phyloP scores from a whole-genome alignment of 2,113 vertebrate species.

The Sapajus apella region DNA sequence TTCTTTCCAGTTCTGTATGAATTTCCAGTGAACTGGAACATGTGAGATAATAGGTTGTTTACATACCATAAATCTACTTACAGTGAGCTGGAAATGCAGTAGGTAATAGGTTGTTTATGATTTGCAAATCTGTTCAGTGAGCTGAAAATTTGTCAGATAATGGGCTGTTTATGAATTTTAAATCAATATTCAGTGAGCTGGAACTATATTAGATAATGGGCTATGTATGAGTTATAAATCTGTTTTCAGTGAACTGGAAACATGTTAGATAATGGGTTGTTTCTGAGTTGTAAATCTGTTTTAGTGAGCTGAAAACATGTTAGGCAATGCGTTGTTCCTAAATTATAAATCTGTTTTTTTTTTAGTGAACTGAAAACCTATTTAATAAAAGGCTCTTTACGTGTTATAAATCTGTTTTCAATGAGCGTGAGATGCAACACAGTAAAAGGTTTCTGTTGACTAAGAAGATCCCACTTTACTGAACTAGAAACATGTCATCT shows the following conservation, averaged over 20 bases:
- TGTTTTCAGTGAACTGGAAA: conserved; percentile 84
- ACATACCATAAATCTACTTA: conserved; percentile 86
- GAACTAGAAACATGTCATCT: conserved; percentile 40
- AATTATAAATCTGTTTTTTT: conserved; percentile 82
- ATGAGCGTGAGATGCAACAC: conserved; percentile 43
- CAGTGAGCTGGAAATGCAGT: conserved; percentile 85
- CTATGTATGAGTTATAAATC: conserved; percentile 86
- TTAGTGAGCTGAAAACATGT: conserved; percentile 76
- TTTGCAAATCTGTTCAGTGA: conserved; percentile 90
- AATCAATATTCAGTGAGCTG: conserved; percentile 89
- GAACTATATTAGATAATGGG: conserved; percentile 86
- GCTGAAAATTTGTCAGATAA: conserved; percentile 88
- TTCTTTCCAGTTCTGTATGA: conserved; percentile 69
- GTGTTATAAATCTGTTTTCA: conserved; percentile 74
- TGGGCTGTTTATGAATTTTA: conserved; percentile 85
- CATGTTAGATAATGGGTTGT: conserved; percentile 81
- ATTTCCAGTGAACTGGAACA: conserved; percentile 73
- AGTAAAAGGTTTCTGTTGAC: conserved; percentile 56
- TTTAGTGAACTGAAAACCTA: conserved; percentile 81
- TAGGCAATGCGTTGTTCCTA: conserved; percentile 83
- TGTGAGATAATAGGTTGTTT: conserved; percentile 85
- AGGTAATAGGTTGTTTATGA: conserved; percentile 90
- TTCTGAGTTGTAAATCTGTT: conserved; percentile 82
- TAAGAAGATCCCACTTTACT: conserved; percentile 61
- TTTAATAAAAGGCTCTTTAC: conserved; percentile 76